Percentiles rank a stretch among this genome's conserved stretches.
phyloP scores from a whole-genome alignment of 2,113 vertebrate species.

The Cynocephalus volans region DNA sequence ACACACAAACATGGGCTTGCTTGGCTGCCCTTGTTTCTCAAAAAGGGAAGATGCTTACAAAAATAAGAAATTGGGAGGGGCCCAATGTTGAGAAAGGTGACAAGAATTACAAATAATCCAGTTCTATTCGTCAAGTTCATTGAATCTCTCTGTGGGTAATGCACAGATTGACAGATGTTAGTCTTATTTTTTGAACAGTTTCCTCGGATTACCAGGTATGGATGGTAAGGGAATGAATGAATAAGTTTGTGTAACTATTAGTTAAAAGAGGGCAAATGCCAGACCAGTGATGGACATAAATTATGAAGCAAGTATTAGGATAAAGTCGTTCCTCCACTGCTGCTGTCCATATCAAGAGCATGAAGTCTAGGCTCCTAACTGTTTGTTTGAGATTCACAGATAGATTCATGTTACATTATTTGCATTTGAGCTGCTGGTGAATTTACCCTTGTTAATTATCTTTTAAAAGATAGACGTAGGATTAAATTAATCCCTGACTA shows the following conservation, averaged over 20 bases:
- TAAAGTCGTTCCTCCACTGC: neutral
- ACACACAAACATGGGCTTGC: no score
- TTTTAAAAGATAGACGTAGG: neutral
- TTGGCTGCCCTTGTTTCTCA: neutral
- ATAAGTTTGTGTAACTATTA: neutral
- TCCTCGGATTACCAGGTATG: neutral
- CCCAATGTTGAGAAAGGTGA: neutral
- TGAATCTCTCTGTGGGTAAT: neutral
- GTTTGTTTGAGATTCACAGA: neutral
- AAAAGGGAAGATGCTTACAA: neutral
- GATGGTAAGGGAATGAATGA: neutral
- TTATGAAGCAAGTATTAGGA: neutral
- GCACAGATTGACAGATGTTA: neutral
- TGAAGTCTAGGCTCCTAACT: neutral
- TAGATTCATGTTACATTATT: neutral
- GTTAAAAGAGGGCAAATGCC: neutral
- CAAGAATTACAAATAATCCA: neutral
- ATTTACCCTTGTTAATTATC: conserved; percentile 7
- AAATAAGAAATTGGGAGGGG: neutral
- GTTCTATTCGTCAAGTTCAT: neutral
- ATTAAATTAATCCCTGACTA: neutral
- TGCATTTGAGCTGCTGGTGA: neutral
- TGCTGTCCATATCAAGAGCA: neutral
- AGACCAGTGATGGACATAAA: neutral
- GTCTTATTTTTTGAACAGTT: neutral